Conservation (phyloP, 2,113 vertebrate genomes). For the Rissa tridactyla region DNA sequence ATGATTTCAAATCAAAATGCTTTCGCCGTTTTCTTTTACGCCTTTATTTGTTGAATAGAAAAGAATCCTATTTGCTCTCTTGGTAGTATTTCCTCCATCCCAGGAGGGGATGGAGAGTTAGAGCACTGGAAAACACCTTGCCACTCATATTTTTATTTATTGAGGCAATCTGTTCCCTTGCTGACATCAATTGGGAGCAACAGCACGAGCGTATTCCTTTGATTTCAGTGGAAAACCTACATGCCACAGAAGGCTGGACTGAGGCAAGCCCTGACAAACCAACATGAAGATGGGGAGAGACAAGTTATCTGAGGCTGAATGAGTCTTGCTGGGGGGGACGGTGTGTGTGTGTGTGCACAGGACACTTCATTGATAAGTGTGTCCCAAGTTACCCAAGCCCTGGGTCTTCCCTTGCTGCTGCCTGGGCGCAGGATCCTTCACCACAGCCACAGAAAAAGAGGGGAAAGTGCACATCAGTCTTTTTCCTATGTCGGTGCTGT, state of each 20-base stretch:
- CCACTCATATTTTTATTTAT: not conserved
- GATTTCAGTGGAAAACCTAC: accelerated
- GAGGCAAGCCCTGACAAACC: accelerated
- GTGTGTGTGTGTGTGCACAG: too few relatives aligned
- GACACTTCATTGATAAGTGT: accelerated
- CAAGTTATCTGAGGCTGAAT: accelerated
- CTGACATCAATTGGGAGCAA: not conserved
- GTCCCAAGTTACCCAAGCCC: not conserved
- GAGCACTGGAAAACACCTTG: not conserved
- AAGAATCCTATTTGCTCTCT: not conserved
- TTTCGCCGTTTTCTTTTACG: not conserved
- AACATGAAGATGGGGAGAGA: accelerated
- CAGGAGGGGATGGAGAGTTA: not conserved
- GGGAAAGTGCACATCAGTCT: accelerated
- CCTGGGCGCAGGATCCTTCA: too few relatives aligned
- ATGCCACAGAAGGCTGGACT: accelerated
- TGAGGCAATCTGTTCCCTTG: not conserved
- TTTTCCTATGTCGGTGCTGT: not conserved
- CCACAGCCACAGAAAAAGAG: too few relatives aligned
- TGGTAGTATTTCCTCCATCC: not conserved
- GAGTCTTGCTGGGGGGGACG: accelerated
- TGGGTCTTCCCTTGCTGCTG: not conserved
- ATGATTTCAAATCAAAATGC: not conserved
- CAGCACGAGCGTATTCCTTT: accelerated
- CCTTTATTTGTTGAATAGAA: not conserved